A percentile compares a stretch with the other conserved stretches of the same genome.
Evolutionary conservation across 64 coral and sea anemone species (phyloP).

Genomic region (Montipora efflorescens): DNA sequence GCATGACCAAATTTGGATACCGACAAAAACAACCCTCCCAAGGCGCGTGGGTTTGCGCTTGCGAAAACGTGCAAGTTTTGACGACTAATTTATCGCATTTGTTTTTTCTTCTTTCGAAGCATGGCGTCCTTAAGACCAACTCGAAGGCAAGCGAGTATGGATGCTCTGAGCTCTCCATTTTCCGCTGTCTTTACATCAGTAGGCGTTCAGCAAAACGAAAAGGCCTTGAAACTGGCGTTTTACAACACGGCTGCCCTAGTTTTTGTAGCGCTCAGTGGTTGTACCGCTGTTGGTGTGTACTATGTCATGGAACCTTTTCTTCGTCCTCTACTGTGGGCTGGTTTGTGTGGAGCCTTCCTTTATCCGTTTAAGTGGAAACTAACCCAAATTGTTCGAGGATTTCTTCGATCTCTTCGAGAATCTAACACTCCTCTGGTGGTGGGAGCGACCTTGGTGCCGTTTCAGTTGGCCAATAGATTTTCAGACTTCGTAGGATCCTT

Average conservation of each 20-base stretch:
- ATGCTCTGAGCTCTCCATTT: slow-evolving; percentile 88
- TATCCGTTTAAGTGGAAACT: slow-evolving; percentile 95
- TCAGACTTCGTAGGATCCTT: slow-evolving; percentile 91
- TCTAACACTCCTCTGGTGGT: slow-evolving; percentile 90
- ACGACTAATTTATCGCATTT: not conserved
- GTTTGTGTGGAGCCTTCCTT: slow-evolving; percentile 94
- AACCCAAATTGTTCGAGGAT: slow-evolving; percentile 78
- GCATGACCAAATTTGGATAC: not conserved
- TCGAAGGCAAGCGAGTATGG: slow-evolving; percentile 71
- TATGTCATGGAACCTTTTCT: slow-evolving; percentile 93
- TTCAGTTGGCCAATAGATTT: slow-evolving; percentile 85
- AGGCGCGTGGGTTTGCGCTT: not conserved
- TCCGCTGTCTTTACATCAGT: slow-evolving; percentile 90
- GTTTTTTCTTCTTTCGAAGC: not conserved
- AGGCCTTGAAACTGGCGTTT: slow-evolving; percentile 87
- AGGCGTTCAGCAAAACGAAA: slow-evolving; percentile 81
- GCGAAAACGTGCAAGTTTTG: not conserved
- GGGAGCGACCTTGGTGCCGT: slow-evolving; percentile 86
- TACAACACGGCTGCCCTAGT: slow-evolving; percentile 94
- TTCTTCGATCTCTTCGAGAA: slow-evolving; percentile 86
- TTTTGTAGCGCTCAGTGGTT: slow-evolving; percentile 75
- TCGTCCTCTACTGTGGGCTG: slow-evolving; percentile 96
- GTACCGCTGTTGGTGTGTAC: slow-evolving; percentile 92
- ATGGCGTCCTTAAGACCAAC: slow-evolving; percentile 79
- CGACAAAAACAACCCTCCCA: not conserved